These are phyloP conservation scores for Nycticryphes semicollaris DNA, from an alignment of 2,113 vertebrate genomes.

Conservation along the genomic window DNA sequence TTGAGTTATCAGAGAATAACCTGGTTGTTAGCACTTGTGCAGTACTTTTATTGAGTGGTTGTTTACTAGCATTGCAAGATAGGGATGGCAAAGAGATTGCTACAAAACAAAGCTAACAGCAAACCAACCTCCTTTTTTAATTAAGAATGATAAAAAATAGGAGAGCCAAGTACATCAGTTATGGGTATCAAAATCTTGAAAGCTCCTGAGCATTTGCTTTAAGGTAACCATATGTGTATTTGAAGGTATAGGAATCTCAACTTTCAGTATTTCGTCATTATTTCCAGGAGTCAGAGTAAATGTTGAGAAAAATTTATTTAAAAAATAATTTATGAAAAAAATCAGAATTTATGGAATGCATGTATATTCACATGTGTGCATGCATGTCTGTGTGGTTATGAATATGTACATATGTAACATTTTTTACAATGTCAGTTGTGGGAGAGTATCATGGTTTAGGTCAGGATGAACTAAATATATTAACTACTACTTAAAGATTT, in stretches of 20 bases:
- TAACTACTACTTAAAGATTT: not conserved
- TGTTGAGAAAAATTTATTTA: not conserved
- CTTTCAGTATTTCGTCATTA: not conserved
- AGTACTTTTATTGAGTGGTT: not conserved
- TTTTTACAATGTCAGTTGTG: rapidly evolving
- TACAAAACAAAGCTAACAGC: not conserved
- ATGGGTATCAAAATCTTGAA: not conserved
- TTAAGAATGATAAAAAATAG: not conserved
- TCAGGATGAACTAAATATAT: not conserved
- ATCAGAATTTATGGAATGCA: not conserved
- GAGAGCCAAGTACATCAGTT: not conserved
- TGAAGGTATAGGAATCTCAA: not conserved
- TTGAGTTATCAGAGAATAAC: not conserved
- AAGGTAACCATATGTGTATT: not conserved
- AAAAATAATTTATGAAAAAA: not conserved
- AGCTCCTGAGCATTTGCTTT: not conserved
- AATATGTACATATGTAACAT: not conserved
- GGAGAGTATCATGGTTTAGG: not conserved
- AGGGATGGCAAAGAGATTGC: not conserved
- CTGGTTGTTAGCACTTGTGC: not conserved
- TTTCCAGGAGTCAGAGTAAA: not conserved
- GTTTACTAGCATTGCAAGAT: not conserved
- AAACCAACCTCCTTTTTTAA: not conserved
- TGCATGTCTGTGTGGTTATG: not conserved
- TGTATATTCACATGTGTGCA: not conserved